Conservation (phyloP, 2,888 invertebrate genomes). For the Dinocampus coccinellae region DNA sequence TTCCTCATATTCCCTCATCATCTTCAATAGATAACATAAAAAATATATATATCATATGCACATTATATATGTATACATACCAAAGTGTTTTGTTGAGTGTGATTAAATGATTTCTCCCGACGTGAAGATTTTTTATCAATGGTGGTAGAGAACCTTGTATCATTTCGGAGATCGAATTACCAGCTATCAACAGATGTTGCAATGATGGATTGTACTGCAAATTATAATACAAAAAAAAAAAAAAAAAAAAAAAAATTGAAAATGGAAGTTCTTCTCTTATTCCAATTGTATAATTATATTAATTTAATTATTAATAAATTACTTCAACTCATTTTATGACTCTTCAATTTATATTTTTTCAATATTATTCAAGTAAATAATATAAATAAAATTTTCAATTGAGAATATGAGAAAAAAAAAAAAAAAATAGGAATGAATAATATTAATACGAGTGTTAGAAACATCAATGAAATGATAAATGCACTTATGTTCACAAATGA, state of each 20-base stretch:
- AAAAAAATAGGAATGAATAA: too few species aligned
- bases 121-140: constrained; percentile 78
- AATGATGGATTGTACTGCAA: constrained; percentile 75
- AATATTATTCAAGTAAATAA: too few species aligned
- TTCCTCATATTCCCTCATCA: background rate
- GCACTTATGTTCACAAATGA: background rate
- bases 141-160: constrained; percentile 81
- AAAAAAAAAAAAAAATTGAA: background rate
- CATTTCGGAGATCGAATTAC: constrained; percentile 81
- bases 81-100: constrained; percentile 84
- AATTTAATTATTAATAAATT: background rate
- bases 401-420: too few species aligned
- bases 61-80: constrained; percentile 57
- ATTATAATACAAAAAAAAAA: constrained; percentile 25
- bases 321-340: too few species aligned
- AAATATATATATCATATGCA: background rate
- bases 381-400: too few species aligned
- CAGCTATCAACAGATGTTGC: constrained; percentile 80
- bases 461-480: constrained; percentile 11
- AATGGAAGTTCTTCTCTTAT: background rate
- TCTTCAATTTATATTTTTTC: too few species aligned
- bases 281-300: background rate
- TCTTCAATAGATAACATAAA: background rate
- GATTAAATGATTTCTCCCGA: constrained; percentile 81
- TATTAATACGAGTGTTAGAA: background rate